Evolutionary conservation across 2,797 vertebrate species (phyloP), one percentile per base, ranked within the genome.

Genomic region (Tarsius wallacei): DNA sequence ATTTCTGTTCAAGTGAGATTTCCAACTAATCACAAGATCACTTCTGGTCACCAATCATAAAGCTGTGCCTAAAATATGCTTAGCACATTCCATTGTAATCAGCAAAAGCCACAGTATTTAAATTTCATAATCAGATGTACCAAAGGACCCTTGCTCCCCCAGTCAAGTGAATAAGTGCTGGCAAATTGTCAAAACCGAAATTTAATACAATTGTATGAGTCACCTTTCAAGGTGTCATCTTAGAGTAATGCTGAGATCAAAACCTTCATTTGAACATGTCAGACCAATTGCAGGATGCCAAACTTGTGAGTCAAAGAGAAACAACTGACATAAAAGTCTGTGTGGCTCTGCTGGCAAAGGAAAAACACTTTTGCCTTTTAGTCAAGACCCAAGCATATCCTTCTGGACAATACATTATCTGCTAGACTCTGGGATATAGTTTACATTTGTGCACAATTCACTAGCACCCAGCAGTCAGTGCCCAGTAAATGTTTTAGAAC

Each of bases 151-250:
- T 96, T 96, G 74, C 15, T 95, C 80, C 70, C 57, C n/a, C 59
- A 68, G 74, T 95, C 94, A 98, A 97, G 49, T 87, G 74, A 93
- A 2, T 97, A 90, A 97, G 93, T 78, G 1, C 73, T 97, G 73
- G 90, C 17, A 97, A 89, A 97, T 98, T 94, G 97, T 59, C 93
- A 96, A 97, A 97, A 96, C 97, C 87, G 95, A 97, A 96, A 93
- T 77, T 96, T 80, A 94, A 97, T 85, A 90, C 80, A 95, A 96
- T 49, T 33, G 68, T 96, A 94, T 95, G 87, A 97, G 42, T 55
- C 73, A 96, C 84, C 61, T 91, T 97, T 31, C 74, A 96, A 93
- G 61, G 80, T 94, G 78, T 85, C 77, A 93, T 91, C 78, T 89
- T 88, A 87, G 84, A 77, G 76, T 78, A 93, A 90, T 63, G 21